Evolutionary conservation across 2,888 invertebrate species (phyloP).

Genomic region (Hedychridium roseum): DNA sequence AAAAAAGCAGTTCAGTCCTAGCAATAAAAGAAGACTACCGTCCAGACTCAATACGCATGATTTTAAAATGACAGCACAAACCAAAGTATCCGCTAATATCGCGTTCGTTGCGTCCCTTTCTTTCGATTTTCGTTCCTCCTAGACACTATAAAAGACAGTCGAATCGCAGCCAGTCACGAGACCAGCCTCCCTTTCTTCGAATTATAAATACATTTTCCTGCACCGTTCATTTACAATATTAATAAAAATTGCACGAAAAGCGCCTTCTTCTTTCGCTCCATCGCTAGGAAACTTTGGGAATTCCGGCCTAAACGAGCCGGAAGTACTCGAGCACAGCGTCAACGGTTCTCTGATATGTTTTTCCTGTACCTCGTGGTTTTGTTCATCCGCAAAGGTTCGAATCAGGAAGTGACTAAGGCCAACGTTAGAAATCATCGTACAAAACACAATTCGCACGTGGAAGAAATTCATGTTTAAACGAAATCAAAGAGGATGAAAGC

Average conservation of each 20-base stretch:
- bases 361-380: constrained; percentile 22
- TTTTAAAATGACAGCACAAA: no score
- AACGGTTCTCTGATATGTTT: constrained; percentile 42
- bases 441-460: no score
- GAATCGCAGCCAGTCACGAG: constrained; percentile 22
- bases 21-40: constrained; percentile 21
- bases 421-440: no score
- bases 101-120: no score
- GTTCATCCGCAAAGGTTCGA: constrained; percentile 3
- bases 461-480: no score
- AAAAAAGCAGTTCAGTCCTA: constrained; percentile 22
- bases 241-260: constrained; percentile 53
- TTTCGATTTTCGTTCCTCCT: no score
- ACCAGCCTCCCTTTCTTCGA: constrained; percentile 34
- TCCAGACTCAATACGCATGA: no score
- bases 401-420: no score
- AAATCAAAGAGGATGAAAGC: not conserved
- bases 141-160: constrained; percentile 12
- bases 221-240: constrained; percentile 36
- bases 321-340: constrained; percentile 34
- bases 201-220: constrained; percentile 3
- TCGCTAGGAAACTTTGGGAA: constrained; percentile 23
- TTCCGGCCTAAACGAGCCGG: constrained; percentile 38
- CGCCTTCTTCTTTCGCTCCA: constrained; percentile 38
- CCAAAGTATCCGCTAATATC: no score